Conservation (phyloP, 2,113 vertebrate genomes). For the Myocastor coypus region DNA sequence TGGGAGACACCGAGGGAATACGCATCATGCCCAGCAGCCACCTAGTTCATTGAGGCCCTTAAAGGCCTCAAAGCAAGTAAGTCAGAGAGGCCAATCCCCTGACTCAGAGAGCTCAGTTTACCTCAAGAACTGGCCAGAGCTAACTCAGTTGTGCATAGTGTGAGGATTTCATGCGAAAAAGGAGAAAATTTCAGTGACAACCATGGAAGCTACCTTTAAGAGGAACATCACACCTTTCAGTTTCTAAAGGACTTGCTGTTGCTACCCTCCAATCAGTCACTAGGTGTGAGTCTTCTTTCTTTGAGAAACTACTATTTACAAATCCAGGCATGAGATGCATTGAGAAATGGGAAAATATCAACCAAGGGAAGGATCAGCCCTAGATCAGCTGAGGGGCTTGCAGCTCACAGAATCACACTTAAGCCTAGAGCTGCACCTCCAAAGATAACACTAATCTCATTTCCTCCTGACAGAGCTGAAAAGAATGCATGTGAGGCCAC, state of each 20-base stretch:
- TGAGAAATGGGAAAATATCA: neutral
- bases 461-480: neutral
- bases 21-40: neutral
- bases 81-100: neutral
- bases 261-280: neutral
- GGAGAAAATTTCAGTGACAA: neutral
- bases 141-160: neutral
- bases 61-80: neutral
- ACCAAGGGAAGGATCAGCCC: neutral
- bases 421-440: neutral
- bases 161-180: neutral
- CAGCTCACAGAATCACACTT: neutral
- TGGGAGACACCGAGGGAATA: neutral
- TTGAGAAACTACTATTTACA: conserved; percentile 13
- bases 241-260: neutral
- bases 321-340: neutral
- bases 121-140: neutral
- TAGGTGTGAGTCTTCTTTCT: conserved; percentile 14
- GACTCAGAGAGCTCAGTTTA: neutral
- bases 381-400: neutral
- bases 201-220: neutral
- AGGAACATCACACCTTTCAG: neutral
- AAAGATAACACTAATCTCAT: neutral
- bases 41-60: neutral
- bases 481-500: neutral